Evolutionary conservation across 2,113 vertebrate genomes (phyloP), one percentile per base, ranked within the genome.

Genomic region (Nycticryphes semicollaris): DNA sequence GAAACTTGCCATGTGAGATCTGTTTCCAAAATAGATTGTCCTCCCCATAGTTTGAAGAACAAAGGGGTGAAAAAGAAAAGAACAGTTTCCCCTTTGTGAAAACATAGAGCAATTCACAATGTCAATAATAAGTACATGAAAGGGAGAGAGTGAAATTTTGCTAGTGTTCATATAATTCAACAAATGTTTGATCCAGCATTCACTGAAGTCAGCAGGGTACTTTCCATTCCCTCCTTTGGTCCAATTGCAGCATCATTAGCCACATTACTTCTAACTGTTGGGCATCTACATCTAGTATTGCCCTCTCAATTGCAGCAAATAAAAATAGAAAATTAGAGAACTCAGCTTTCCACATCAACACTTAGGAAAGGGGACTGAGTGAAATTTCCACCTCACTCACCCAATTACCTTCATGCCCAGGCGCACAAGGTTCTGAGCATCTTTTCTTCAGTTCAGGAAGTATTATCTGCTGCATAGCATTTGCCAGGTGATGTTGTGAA

Each of bases 301-400:
- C 74, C 90, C 76, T 93, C 64, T 88, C 83, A 90, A 84, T 89
- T 92, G 83, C 62, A 67, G 90, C 83, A 96, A 94, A 96, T 90
- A 90, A 96, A 93, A 96, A 92, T 59, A 96, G 83, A 94, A 88
- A 77, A 94, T 90, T 88, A 89, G 73, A 84, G 76, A 93, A 88
- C 51, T 92, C 69, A 78, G 56, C 60, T 93, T 84, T 93, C 79
- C 60, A 84, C 56, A 92, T 93, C 53, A 54, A 43, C 85, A 89
- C 60, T 63, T 92, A 67, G 90, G 51, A 60, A 95, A 80, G 51
- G 21, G 63, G 53, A 59, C 43, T 54, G 50, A 88, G 37, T 19
- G 12, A 83, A 90, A 95, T 94, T 95, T 95, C 60, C 43, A 85
- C 47, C 41, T 94, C 54, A 18, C 45, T 88, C 62, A 70, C 35